phyloP scores from a whole-genome alignment of 2,888 invertebrate species.

The Drosophila robusta region DNA sequence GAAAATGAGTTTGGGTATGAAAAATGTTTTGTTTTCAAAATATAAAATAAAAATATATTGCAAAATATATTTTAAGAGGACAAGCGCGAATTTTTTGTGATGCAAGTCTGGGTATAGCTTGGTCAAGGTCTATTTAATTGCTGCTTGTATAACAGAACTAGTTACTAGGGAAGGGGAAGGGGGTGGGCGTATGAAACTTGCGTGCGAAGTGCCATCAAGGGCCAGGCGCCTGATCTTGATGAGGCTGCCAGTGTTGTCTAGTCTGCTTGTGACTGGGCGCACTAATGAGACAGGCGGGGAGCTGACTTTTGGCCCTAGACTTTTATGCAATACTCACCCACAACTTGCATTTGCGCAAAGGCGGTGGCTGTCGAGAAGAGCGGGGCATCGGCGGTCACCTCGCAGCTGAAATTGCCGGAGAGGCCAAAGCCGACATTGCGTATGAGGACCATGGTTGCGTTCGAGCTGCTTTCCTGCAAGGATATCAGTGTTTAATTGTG shows the following conservation, averaged over 20 bases:
- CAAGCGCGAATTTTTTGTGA: too few species aligned
- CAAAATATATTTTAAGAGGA: too few species aligned
- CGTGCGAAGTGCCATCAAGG: slow-evolving; percentile 17
- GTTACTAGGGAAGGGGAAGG: not conserved
- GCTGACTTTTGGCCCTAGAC: slow-evolving; percentile 9
- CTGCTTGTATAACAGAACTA: not conserved
- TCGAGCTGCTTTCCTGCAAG: slow-evolving; percentile 88
- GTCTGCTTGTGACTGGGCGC: slow-evolving; percentile 6
- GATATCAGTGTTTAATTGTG: slow-evolving; percentile 13
- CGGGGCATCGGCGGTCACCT: slow-evolving; percentile 89
- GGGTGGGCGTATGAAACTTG: not conserved
- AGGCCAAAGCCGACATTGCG: slow-evolving; percentile 89
- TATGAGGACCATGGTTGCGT: slow-evolving; percentile 89
- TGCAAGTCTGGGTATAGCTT: too few species aligned
- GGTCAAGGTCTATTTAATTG: slow-evolving; percentile 1
- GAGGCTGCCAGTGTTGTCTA: slow-evolving; percentile 15
- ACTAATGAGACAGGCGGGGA: slow-evolving; percentile 28
- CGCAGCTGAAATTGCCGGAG: slow-evolving; percentile 90
- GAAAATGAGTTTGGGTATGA: too few species aligned
- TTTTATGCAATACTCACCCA: slow-evolving; percentile 87
- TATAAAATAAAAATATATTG: too few species aligned
- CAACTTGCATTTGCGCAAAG: slow-evolving; percentile 89
- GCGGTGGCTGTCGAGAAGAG: slow-evolving; percentile 89
- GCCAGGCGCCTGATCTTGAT: slow-evolving; percentile 13
- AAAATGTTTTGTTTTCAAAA: too few species aligned